Percentiles rank a stretch among this genome's conserved stretches.
phyloP scores from a whole-genome alignment of 2,888 invertebrate genomes.

The Choristoneura rosaceana region DNA sequence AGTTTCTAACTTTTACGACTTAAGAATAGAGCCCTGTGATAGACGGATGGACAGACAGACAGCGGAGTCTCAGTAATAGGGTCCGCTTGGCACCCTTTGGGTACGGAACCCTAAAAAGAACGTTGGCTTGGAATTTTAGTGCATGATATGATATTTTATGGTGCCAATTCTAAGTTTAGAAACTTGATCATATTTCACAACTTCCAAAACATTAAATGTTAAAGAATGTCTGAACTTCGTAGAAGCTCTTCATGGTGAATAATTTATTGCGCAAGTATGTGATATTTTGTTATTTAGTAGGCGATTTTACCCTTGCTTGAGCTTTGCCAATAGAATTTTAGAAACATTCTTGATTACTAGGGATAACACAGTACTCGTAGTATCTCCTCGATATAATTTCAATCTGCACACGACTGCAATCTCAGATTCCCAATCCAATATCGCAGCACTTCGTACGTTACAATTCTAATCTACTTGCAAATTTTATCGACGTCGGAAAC shows the following conservation, averaged over 20 bases:
- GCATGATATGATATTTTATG: slow-evolving; percentile 9
- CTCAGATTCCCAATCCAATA: slow-evolving; percentile 25
- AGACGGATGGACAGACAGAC: too few relatives aligned
- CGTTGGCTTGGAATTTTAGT: slow-evolving; percentile 6
- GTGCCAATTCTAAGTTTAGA: slow-evolving; percentile 6
- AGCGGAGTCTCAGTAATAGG: too few relatives aligned
- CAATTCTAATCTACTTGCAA: slow-evolving; percentile 41
- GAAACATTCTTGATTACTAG: slow-evolving; percentile 13
- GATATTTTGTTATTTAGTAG: slow-evolving; percentile 1
- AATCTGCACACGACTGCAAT: slow-evolving; percentile 28
- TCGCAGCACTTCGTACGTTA: slow-evolving; percentile 31
- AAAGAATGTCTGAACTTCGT: slow-evolving; percentile 8
- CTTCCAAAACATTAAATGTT: slow-evolving; percentile 22
- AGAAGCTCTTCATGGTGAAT: slow-evolving; percentile 1
- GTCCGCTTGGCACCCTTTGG: too few relatives aligned
- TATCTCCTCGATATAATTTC: slow-evolving; percentile 19
- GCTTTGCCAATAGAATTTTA: neutral
- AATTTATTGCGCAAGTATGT: slow-evolving; percentile 20
- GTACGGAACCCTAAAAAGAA: too few relatives aligned
- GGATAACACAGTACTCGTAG: slow-evolving; percentile 5
- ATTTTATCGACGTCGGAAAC: slow-evolving; percentile 40
- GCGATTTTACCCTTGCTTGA: neutral
- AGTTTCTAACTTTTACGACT: too few relatives aligned
- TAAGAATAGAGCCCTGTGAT: too few relatives aligned
- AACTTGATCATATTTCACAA: slow-evolving; percentile 18